Conservation (phyloP, 2,888 invertebrate species). For the Scaptomyza polygonia region DNA sequence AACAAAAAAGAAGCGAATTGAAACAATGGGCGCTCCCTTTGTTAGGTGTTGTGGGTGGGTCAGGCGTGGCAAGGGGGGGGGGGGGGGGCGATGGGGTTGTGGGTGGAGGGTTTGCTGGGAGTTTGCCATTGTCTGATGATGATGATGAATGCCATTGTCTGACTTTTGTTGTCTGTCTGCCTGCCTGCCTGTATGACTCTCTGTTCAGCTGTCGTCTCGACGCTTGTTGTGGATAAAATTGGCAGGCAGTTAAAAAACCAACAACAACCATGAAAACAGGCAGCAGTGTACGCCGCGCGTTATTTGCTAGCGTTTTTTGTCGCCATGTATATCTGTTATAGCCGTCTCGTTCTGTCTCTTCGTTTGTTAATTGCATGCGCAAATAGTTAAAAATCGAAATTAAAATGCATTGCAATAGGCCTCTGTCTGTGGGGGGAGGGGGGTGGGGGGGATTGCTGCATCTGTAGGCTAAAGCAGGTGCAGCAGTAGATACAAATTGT, state of each 20-base stretch:
- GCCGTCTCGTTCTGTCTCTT: no score
- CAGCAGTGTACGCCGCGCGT: constrained; percentile 11
- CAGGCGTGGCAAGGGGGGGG: background rate
- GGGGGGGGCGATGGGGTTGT: background rate
- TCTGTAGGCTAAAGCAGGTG: background rate
- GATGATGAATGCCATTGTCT: constrained; percentile 60
- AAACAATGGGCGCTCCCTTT: constrained; percentile 53
- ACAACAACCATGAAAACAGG: no score
- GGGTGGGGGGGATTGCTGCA: background rate
- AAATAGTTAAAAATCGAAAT: constrained; percentile 63
- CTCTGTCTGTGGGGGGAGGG: background rate
- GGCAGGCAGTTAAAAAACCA: constrained; percentile 29
- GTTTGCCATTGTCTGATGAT: constrained; percentile 47
- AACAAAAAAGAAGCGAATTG: constrained; percentile 3
- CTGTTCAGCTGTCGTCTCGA: constrained; percentile 25
- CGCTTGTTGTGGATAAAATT: constrained; percentile 72
- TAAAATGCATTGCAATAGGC: constrained; percentile 64
- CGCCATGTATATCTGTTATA: no score
- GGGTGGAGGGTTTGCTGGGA: constrained; percentile 6
- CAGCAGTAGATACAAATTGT: constrained; percentile 36
- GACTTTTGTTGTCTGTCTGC: constrained; percentile 11
- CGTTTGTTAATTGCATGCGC: constrained; percentile 61
- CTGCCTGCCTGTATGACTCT: constrained; percentile 20
- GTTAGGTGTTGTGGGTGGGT: constrained; percentile 17
- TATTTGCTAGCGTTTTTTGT: constrained; percentile 41